These are phyloP conservation scores for Scolopax mira DNA, from an alignment of 2,113 vertebrate genomes.

Conservation along the genomic window DNA sequence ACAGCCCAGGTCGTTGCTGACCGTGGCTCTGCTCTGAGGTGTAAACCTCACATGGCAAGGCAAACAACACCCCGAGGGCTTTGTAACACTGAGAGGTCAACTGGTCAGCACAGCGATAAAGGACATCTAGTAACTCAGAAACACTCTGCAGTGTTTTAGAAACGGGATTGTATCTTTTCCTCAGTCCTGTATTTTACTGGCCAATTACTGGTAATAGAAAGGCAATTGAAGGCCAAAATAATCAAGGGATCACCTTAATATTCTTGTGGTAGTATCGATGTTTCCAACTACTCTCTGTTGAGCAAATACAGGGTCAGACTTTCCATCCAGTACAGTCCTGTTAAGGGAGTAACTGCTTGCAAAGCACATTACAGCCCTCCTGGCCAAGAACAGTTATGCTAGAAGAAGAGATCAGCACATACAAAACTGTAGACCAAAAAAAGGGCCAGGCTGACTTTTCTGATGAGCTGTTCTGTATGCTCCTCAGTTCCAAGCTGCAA, in stretches of 20 bases:
- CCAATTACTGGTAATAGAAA: neutral
- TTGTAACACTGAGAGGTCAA: neutral
- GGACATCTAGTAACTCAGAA: neutral
- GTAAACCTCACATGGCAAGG: neutral
- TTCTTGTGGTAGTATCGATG: neutral
- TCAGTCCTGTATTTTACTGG: neutral
- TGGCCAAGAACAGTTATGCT: neutral
- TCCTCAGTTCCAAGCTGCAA: neutral
- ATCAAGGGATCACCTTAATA: neutral
- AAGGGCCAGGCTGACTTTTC: neutral
- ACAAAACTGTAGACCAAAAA: neutral
- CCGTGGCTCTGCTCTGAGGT: neutral
- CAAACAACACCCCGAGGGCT: neutral
- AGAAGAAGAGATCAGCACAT: neutral
- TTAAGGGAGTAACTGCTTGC: neutral
- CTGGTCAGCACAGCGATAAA: neutral
- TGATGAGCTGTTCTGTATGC: neutral
- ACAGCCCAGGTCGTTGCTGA: neutral
- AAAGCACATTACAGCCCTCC: neutral
- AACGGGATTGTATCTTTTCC: neutral
- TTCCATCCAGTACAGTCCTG: neutral
- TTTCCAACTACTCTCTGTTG: neutral
- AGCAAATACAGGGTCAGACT: neutral
- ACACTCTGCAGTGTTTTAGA: neutral
- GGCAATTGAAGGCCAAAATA: neutral